Base-by-base conservation (phyloP, 1,140 invertebrate species). In the Bombus huntii region DNA sequence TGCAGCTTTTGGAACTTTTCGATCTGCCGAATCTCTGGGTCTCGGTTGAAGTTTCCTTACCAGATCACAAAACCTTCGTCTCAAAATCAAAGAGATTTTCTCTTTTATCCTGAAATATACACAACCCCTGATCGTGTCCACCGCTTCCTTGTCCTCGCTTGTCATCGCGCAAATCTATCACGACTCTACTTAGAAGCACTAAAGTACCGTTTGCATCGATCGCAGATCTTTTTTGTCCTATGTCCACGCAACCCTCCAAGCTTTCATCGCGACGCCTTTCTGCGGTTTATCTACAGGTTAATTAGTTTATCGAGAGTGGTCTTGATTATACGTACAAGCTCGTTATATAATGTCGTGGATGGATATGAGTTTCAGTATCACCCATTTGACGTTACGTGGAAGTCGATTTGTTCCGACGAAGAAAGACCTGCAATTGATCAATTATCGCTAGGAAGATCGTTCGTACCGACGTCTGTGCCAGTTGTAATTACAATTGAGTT, bases 231-330 rank as follows among this genome's bases (percentile, higher is more conserved):
- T 59, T 53, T 62, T 8, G 4, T 57, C 62, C 37, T 37, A 47
- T 22, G 37, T 66, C 25, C n/a, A n/a, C 31, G 18, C 37, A 42
- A 28, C n/a, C 22, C 25, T 66, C 65, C 57, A 12, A 31, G 31
- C 47, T 66, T 70, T 44, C 34, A 34, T 62, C 39, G 39, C 28
- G n/a, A 59, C n/a, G 47, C 37, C 34, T 44, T 74, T 44, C 42
- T 53, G 9, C 37, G 28, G 12, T 83, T 87, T 72, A 85, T 83
- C 65, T 59, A 3, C 6, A 31, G 1, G 44, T 83, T 53, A 76
- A 83, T 81, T 73, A 73, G n/a, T 74, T 75, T 65, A 66, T 66
- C 59, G 31, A 65, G 9, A 15, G 70, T 39, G 71, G 18, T 81
- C 10, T 2, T 22, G 79, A 81, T 81, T 31, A 37, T 68, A 28